Evolutionary conservation across 1,140 invertebrate species (phyloP).

Genomic region (Marisa cornuarietis): DNA sequence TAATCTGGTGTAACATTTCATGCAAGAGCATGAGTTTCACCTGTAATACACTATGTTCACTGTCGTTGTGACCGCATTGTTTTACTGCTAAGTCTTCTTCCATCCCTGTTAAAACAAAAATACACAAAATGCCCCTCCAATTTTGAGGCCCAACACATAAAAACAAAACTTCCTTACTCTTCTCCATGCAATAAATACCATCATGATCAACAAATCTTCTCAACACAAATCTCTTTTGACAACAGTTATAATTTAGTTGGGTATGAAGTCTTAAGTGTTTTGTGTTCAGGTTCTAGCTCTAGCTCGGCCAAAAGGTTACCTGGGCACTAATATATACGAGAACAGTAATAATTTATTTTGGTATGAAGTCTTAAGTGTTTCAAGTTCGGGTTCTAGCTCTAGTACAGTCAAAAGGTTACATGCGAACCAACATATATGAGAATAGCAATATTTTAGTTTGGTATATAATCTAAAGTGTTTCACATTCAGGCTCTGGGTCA

Average conservation of each 20-base stretch:
- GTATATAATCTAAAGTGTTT: not conserved
- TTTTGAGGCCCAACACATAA: not conserved
- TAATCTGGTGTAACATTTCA: no score
- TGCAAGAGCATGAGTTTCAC: no score
- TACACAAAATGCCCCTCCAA: not conserved
- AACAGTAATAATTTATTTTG: not conserved
- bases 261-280: no score
- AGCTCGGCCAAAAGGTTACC: slow-evolving; percentile 34
- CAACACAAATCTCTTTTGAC: not conserved
- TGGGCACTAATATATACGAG: slow-evolving; percentile 59
- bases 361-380: not conserved
- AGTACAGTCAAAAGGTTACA: slow-evolving; percentile 35
- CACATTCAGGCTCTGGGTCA: not conserved
- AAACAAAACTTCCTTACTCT: not conserved
- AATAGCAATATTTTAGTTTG: not conserved
- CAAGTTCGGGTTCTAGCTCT: not conserved
- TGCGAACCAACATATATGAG: slow-evolving; percentile 57
- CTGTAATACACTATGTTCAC: no score
- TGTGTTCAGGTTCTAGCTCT: no score
- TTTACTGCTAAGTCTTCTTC: not conserved
- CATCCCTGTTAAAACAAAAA: not conserved
- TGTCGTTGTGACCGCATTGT: no score
- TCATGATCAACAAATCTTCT: not conserved
- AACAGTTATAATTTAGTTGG: no score
- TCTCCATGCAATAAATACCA: not conserved